Percentiles rank a stretch among this genome's conserved stretches.
Evolutionary conservation across 2,888 invertebrate genomes (phyloP).

Genomic region (Aphodius sticticus): DNA sequence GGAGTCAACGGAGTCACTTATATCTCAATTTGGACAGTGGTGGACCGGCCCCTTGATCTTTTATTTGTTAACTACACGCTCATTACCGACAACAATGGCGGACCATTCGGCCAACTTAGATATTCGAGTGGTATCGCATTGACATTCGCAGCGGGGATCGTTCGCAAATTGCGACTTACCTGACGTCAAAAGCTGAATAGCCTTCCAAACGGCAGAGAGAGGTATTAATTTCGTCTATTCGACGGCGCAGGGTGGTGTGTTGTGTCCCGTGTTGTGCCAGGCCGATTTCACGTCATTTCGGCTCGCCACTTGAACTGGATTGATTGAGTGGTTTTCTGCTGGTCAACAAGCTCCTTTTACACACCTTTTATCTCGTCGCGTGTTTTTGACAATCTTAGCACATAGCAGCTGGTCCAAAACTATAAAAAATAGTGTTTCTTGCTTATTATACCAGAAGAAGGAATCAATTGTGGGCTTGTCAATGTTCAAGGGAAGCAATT

Average conservation of each 20-base stretch:
- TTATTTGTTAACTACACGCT: conserved; percentile 51
- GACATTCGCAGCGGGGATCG: conserved; percentile 14
- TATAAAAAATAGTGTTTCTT: background rate
- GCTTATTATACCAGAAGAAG: background rate
- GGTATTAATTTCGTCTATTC: background rate
- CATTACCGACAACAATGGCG: conserved; percentile 44
- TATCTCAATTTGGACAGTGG: conserved; percentile 51
- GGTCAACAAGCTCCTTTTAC: conserved; percentile 4
- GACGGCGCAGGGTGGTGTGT: background rate
- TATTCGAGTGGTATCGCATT: background rate
- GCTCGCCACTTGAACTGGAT: background rate
- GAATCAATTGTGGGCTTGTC: background rate
- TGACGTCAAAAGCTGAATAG: background rate
- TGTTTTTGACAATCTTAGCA: background rate
- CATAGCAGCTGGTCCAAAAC: background rate
- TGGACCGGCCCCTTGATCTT: conserved; percentile 49
- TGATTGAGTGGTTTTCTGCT: conserved; percentile 26
- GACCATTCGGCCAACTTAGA: conserved; percentile 6
- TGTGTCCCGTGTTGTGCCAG: conserved; percentile 20
- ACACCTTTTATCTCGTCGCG: conserved; percentile 4
- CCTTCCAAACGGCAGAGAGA: background rate
- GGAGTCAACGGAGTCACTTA: conserved; percentile 48
- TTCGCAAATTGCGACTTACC: conserved; percentile 11
- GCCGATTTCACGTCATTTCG: conserved; percentile 21
- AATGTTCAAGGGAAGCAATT: background rate